A percentile compares a stretch with the other conserved stretches of the same genome.
Evolutionary conservation across 1,140 invertebrate species (phyloP).

Genomic region (Drosophila lowei): DNA sequence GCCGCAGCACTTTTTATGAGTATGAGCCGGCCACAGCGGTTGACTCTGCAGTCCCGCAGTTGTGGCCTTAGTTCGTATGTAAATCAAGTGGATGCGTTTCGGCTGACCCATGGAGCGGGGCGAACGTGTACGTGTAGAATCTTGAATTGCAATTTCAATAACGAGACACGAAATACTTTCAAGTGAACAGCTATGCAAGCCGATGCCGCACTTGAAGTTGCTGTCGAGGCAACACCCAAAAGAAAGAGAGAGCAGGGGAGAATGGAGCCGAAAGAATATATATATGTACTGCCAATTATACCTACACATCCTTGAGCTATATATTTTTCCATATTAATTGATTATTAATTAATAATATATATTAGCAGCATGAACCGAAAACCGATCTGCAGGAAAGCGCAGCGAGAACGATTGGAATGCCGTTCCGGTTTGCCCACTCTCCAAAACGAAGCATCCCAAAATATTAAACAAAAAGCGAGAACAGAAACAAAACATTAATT

Average conservation of each 20-base stretch:
- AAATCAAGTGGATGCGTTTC: slow-evolving; percentile 68
- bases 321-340: background rate
- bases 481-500: slow-evolving; percentile 48
- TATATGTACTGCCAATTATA: slow-evolving; percentile 6
- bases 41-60: background rate
- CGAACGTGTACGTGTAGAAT: slow-evolving; percentile 72
- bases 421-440: slow-evolving; percentile 34
- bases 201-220: slow-evolving; percentile 52
- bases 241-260: slow-evolving; percentile 6
- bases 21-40: slow-evolving; percentile 49
- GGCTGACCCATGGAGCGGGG: background rate
- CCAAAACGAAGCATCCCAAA: background rate
- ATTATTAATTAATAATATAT: too few relatives aligned
- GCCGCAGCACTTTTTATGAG: slow-evolving; percentile 40
- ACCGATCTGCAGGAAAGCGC: slow-evolving; percentile 13
- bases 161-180: slow-evolving; percentile 75
- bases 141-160: slow-evolving; percentile 80
- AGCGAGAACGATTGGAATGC: slow-evolving; percentile 46
- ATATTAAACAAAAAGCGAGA: slow-evolving; percentile 14
- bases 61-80: slow-evolving; percentile 45
- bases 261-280: background rate
- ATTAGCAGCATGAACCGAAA: slow-evolving; percentile 4
- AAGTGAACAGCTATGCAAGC: slow-evolving; percentile 52
- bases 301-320: background rate
- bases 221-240: slow-evolving; percentile 44